Evolutionary conservation across 1,140 invertebrate genomes (phyloP).

Genomic region (Aphaenogaster floridana): DNA sequence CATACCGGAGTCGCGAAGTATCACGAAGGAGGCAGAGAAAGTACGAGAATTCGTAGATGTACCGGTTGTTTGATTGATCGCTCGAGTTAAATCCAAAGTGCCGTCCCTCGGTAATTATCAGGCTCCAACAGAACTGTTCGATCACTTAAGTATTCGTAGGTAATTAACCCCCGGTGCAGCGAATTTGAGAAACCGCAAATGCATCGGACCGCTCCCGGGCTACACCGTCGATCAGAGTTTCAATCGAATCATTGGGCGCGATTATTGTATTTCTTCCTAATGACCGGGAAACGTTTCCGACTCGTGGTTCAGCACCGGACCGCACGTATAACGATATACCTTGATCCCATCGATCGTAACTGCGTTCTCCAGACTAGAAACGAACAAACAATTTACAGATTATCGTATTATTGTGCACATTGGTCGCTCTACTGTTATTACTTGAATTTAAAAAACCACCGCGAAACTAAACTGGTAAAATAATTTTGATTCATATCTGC

Average conservation of each 20-base stretch:
- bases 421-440: not conserved
- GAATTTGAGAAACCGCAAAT: conserved; percentile 49
- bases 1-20: not conserved
- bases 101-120: conserved; percentile 67
- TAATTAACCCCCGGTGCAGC: conserved; percentile 58
- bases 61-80: conserved; percentile 67
- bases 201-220: not conserved
- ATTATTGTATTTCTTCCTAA: conserved; percentile 65
- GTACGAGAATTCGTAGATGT: conserved; percentile 10
- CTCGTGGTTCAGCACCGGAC: conserved; percentile 14
- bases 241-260: conserved; percentile 62
- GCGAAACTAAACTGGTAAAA: not conserved
- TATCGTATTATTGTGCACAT: not conserved
- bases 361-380: conserved; percentile 26
- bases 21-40: conserved; percentile 28
- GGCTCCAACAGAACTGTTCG: conserved; percentile 45
- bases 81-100: conserved; percentile 63
- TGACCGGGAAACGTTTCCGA: conserved; percentile 60
- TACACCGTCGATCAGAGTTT: conserved; percentile 55
- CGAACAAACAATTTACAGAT: conserved; percentile 23
- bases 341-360: conserved; percentile 32
- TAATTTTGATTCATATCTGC: not conserved
- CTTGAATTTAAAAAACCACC: not conserved
- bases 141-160: conserved; percentile 66
- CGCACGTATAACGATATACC: conserved; percentile 48